These are phyloP conservation scores for Laticauda colubrina DNA, from an alignment of 2,113 vertebrate species.

Conservation along the genomic window DNA sequence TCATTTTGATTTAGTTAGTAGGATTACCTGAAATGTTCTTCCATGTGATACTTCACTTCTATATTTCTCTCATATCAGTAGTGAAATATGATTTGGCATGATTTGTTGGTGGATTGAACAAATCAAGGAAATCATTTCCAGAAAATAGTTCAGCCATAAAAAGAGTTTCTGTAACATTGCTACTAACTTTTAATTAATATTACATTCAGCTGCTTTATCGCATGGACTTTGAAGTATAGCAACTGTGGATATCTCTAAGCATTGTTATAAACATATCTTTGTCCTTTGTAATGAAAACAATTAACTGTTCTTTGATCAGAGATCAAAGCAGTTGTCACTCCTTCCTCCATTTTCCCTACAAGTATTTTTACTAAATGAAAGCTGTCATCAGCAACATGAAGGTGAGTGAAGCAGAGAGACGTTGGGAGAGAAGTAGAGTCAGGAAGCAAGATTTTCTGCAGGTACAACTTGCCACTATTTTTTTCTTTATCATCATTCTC, in stretches of 20 bases:
- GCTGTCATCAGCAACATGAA: not conserved
- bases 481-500: not conserved
- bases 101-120: not conserved
- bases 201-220: not conserved
- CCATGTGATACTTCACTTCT: not conserved
- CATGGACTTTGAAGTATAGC: not conserved
- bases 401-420: not conserved
- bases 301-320: slow-evolving; percentile 1
- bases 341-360: not conserved
- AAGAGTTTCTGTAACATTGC: not conserved
- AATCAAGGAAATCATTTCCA: not conserved
- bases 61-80: not conserved
- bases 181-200: not conserved
- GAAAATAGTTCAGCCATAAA: not conserved
- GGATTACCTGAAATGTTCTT: not conserved
- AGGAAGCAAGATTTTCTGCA: not conserved
- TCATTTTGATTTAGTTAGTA: not conserved
- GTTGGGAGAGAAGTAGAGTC: not conserved
- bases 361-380: not conserved
- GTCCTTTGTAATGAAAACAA: not conserved
- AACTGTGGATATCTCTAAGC: not conserved
- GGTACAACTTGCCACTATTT: not conserved
- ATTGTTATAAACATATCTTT: not conserved
- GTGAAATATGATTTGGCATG: not conserved
- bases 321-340: not conserved